Evolutionary conservation across 2,797 vertebrate species (phyloP), one percentile per base, ranked within the genome.

Genomic region (Lycodopsis pacificus): DNA sequence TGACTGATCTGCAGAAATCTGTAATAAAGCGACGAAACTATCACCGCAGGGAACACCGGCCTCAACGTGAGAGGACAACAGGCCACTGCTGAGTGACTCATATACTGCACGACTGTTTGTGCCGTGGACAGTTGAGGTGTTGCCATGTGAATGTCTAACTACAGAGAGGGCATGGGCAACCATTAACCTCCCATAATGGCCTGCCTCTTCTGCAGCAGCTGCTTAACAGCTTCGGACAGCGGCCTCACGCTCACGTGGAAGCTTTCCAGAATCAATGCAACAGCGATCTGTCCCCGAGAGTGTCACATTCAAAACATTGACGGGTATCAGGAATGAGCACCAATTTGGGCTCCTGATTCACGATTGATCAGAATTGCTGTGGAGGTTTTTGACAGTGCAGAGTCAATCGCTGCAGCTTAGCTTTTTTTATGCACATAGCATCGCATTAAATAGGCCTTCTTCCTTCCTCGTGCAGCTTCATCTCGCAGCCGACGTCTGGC

Each of bases 131-230:
- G 87, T 81, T 73, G 82, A 81, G 71, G 78, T 82, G 89, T 86
- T 91, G 84, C 89, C 81, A 84, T 88, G 87, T 80, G 87, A 92
- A 87, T 88, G 86, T 90, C 88, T 88, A 91, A 89, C 89, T 76
- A 86, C 79, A 76, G 81, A 77, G 81, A 89, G 88, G 86, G 73
- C 80, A 88, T 34, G 71, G 79, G 81, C 85, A 89, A 87, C 83
- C 87, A 93, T 93, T 93, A 88, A 93, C 90, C 89, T 91, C 76
- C 76, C 86, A 93, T 90, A 91, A 91, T 83, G 81, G 81, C 75
- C 84, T 68, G 79, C 66, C 75, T 83, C 83, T 79, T 84, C 73
- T 81, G 80, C 75, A 85, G 89, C 87, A 89, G 88, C 88, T 90
- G 91, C 81, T 67, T 65, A 86, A 88, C 89, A 75, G 73, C 79